Base-by-base conservation (phyloP, 2,113 vertebrate genomes). In the Choloepus hoffmanni region DNA sequence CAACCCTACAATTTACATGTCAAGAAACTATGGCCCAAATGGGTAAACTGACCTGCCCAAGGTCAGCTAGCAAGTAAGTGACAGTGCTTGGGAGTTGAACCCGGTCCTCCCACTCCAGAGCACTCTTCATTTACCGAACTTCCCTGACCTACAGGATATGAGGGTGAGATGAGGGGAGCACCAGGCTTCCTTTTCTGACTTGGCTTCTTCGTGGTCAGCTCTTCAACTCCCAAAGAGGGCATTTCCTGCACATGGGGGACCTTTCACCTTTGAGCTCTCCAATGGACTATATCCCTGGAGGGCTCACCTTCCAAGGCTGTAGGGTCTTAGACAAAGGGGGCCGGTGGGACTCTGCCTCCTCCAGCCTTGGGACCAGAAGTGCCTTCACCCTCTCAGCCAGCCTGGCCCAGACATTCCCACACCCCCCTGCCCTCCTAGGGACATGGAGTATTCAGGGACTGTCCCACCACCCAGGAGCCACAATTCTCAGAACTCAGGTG, bases 401-500 rank as follows among this genome's bases (percentile, higher is more conserved):
- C 60, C 86, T 24, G 67, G 67, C 26, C 45, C 83, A 72, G 13
- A 70, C 72, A 76, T 88, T 82, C 82, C 95, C 76, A 77, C 89
- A 90, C 68, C 53, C 33, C 55, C 1, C 53, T 45, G 28, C 36
- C 95, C 92, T 98, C 96, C 97, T 96, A 96, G 95, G 85, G 94
- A 72, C 85, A 48, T 21, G 1, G 68, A 36, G 60, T 6, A 1
- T 74, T 55, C 65, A 53, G 97, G 97, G 97, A 72, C 97, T 87
- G 97, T 95, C 97, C 97, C 97, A n/a, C 50, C 30, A 60, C 95
- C 81, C 33, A 33, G 33, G 77, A 18, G 26, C 33, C 62, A 83
- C 62, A 24, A 7, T 97, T 97, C 97, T 97, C 92, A 97, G 96
- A 98, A 97, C 82, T 73, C 93, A 97, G 93, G 90, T 93, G 89